Evolutionary conservation across 2,888 invertebrate genomes (phyloP).

Genomic region (Mesopsocus fuscifrons): DNA sequence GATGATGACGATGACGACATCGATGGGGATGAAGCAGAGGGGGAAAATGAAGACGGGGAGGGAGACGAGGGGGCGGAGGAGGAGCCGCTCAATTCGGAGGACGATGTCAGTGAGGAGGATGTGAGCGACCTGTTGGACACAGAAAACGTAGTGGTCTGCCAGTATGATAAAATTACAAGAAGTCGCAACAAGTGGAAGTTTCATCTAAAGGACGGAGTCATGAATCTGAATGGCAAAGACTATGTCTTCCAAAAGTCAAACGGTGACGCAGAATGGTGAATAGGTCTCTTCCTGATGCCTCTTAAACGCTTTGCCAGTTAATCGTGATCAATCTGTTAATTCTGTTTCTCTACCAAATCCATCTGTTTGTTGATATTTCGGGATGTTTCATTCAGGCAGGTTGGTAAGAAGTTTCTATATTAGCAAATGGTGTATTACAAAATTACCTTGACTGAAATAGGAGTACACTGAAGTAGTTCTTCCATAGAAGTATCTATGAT

Average conservation of each 20-base stretch:
- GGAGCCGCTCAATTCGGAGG: constrained; percentile 89
- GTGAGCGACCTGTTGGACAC: constrained; percentile 92
- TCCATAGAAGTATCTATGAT: too few species aligned
- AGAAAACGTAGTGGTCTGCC: constrained; percentile 98
- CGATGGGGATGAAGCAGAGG: constrained; percentile 40
- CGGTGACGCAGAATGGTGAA: constrained; percentile 97
- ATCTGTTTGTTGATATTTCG: neutral
- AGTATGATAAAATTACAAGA: constrained; percentile 98
- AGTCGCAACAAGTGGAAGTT: constrained; percentile 99
- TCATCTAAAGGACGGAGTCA: constrained; percentile 96
- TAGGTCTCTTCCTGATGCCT: too few species aligned
- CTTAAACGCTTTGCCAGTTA: too few species aligned
- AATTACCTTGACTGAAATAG: too few species aligned
- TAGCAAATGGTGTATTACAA: too few species aligned
- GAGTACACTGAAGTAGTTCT: too few species aligned
- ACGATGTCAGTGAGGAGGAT: constrained; percentile 95
- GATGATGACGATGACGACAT: constrained; percentile 53
- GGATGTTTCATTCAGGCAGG: too few species aligned
- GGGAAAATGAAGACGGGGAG: constrained; percentile 26
- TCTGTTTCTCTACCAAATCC: neutral
- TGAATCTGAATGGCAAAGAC: constrained; percentile 96
- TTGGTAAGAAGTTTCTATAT: too few species aligned
- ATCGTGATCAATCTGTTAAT: neutral
- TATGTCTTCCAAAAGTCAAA: constrained; percentile 97
- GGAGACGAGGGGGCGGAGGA: constrained; percentile 30